Conservation (phyloP, 2,888 invertebrate genomes). For the Volucella inflata region DNA sequence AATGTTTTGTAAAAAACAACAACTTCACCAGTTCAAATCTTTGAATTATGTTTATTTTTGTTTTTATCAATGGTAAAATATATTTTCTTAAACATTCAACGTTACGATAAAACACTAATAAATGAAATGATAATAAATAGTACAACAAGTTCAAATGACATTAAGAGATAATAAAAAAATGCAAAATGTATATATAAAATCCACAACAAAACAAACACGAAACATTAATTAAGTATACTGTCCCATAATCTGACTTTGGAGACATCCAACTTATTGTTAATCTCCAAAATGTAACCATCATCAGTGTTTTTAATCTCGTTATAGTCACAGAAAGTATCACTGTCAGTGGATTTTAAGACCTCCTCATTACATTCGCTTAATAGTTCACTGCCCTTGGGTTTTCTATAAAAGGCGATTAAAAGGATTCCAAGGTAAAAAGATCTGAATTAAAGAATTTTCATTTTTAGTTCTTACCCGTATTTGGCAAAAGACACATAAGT, state of each 20-base stretch:
- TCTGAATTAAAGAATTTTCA: background rate
- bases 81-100: too few relatives aligned
- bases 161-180: constrained; percentile 5
- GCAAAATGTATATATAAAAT: background rate
- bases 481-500: constrained; percentile 85
- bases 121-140: constrained; percentile 57
- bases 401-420: constrained; percentile 71
- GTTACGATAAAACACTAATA: background rate
- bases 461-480: constrained; percentile 82
- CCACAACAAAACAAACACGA: background rate
- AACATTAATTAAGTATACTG: constrained; percentile 57
- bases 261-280: constrained; percentile 77
- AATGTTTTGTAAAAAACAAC: too few relatives aligned
- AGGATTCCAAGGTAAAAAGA: background rate
- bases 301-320: constrained; percentile 78
- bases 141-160: constrained; percentile 7
- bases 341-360: constrained; percentile 69
- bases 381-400: constrained; percentile 73
- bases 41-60: too few relatives aligned
- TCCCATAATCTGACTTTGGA: constrained; percentile 80
- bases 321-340: constrained; percentile 80
- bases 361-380: constrained; percentile 58
- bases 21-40: too few relatives aligned
- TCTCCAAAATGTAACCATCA: constrained; percentile 75
- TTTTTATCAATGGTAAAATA: too few relatives aligned